Evolutionary conservation across 2,113 vertebrate species (phyloP).

Genomic region (Etia nguti): DNA sequence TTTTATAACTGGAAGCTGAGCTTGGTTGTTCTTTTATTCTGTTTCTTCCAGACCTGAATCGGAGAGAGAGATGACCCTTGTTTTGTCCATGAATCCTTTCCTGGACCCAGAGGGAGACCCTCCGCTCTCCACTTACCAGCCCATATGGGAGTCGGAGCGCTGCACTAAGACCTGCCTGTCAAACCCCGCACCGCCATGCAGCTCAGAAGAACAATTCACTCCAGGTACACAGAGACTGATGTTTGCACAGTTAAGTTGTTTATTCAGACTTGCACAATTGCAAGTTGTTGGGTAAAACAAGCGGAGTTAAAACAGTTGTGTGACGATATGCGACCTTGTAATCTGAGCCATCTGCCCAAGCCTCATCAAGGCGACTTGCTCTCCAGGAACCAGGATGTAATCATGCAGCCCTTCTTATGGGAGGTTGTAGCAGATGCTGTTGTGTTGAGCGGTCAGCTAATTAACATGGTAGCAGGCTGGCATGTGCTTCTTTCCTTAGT

Average conservation of each 20-base stretch:
- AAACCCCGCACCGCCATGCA: slow-evolving; percentile 37
- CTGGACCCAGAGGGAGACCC: slow-evolving; percentile 83
- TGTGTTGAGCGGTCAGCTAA: neutral
- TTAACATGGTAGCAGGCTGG: neutral
- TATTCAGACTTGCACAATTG: neutral
- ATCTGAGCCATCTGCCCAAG: neutral
- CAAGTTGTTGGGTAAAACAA: neutral
- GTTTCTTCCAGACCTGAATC: slow-evolving; percentile 63
- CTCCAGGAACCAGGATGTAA: neutral
- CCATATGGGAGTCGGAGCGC: slow-evolving; percentile 77
- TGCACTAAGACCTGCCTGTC: slow-evolving; percentile 73
- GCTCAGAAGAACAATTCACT: slow-evolving; percentile 61
- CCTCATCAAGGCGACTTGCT: neutral
- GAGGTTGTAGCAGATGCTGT: neutral
- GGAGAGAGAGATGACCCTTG: slow-evolving; percentile 87
- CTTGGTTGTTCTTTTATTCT: neutral
- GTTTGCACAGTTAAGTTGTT: neutral
- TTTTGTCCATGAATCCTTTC: slow-evolving; percentile 91
- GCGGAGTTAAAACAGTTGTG: neutral
- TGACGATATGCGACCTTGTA: neutral
- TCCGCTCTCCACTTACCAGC: slow-evolving; percentile 76
- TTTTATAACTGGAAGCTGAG: neutral
- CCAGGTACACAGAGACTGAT: slow-evolving; percentile 57
- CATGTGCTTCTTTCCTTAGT: neutral
- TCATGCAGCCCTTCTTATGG: neutral